Conservation (phyloP, 2,113 vertebrate species). For the Cyanoramphus novaezelandiae region DNA sequence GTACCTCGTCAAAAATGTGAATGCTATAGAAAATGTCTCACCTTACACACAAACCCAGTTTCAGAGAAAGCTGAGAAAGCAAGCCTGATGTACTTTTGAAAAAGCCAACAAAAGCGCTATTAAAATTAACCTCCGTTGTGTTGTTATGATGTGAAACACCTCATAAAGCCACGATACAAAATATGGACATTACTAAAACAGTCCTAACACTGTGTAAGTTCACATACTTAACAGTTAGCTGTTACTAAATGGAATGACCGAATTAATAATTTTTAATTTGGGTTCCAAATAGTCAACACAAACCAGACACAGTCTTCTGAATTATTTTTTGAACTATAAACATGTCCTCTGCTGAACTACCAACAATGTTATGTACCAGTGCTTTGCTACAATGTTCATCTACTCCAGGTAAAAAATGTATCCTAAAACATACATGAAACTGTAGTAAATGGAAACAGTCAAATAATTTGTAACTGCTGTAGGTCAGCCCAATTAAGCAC, state of each 20-base stretch:
- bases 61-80: neutral
- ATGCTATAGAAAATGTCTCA: neutral
- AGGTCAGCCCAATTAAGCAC: neutral
- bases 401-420: neutral
- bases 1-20: neutral
- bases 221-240: neutral
- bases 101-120: neutral
- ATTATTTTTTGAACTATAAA: neutral
- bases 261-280: neutral
- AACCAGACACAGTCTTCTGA: neutral
- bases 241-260: neutral
- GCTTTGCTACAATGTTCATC: neutral
- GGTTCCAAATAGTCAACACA: neutral
- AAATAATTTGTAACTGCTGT: neutral
- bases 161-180: neutral
- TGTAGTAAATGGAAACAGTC: neutral
- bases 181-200: neutral
- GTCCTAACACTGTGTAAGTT: rapidly evolving
- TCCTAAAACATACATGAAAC: neutral
- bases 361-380: neutral
- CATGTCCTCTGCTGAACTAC: neutral
- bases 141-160: too few species aligned
- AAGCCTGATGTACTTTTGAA: neutral
- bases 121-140: neutral
- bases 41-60: neutral